Evolutionary conservation across 1,140 invertebrate genomes (phyloP).

Genomic region (Hyphantria cunea): DNA sequence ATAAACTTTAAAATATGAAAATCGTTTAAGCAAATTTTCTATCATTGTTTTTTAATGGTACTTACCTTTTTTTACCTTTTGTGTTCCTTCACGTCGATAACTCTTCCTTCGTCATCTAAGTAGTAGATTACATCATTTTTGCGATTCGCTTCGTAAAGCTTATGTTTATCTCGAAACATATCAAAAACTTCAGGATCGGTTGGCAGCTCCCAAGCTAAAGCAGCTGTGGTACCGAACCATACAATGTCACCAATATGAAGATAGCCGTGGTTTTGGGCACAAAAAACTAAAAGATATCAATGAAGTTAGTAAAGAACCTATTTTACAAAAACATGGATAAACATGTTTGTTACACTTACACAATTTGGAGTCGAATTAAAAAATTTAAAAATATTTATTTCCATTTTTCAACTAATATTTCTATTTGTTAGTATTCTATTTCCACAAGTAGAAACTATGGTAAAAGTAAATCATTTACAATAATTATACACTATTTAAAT

Average conservation of each 20-base stretch:
- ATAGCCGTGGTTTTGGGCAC: slow-evolving; percentile 64
- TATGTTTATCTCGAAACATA: slow-evolving; percentile 55
- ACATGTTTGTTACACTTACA: no score
- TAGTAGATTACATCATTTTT: slow-evolving; percentile 57
- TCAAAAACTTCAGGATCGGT: slow-evolving; percentile 76
- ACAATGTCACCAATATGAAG: slow-evolving; percentile 81
- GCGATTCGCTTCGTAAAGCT: slow-evolving; percentile 43
- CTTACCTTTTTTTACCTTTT: slow-evolving; percentile 1
- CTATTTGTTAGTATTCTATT: no score
- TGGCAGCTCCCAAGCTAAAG: slow-evolving; percentile 88
- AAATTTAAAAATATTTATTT: no score
- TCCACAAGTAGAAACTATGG: no score
- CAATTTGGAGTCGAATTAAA: no score
- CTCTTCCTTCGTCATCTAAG: slow-evolving; percentile 63
- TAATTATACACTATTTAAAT: no score
- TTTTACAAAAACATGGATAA: no score
- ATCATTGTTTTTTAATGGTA: no score
- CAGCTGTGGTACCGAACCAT: slow-evolving; percentile 87
- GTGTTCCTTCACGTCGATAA: slow-evolving; percentile 46
- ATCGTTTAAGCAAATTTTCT: no score
- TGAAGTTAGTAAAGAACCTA: slow-evolving; percentile 7
- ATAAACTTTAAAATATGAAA: no score
- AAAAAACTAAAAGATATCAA: slow-evolving; percentile 56
- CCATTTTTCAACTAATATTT: no score
- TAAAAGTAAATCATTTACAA: no score